Evolutionary conservation across 2,888 invertebrate genomes (phyloP), one percentile per base, ranked within the genome.

Genomic region (Drosophila basisetae): DNA sequence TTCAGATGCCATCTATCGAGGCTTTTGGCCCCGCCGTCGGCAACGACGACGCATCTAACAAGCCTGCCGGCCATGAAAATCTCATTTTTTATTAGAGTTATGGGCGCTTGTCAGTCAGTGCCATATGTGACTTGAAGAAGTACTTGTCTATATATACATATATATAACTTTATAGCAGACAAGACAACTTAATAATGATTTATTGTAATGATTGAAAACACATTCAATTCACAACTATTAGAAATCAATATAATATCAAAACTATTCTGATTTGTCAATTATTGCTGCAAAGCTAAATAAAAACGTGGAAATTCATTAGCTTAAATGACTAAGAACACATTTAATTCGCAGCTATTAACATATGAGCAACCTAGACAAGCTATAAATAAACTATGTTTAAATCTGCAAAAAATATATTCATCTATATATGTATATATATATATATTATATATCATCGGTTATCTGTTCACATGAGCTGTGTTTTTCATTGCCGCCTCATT

Each of bases 11-110:
- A 69, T 58, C 71, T 80, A 65, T 85, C 66, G 81, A 55, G 60
- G 49, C 30, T 52, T 53, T 63, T 63, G 76, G 84, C 73, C 85
- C 73, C 74, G 47, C 47, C 47, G 25, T 25, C 47, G 47, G 47
- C 47, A 47, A n/a, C 72, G 67, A 59, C 56, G 85, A 83, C 84
- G 63, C 78, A 77, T 65, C 76, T 55, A 63, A 50, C 58, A 25
- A 52, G 75, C 61, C 76, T 73, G 79, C 28, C 67, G 73, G 78
- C 66, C 91, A 89, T 90, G 91, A 86, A 85, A 74, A 80, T 73
- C 73, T 66, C 62, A 68, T 68, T 82, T 67, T 61, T 56, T 64
- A 58, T 52, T 64, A 53, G 66, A 78, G 54, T 82, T 72, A 78
- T 81, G 67, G 49, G 49, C 71, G 58, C 56, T 78, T 72, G 64